A percentile compares a stretch with the other conserved stretches of the same genome.
Conservation (phyloP, 2,113 vertebrate genomes). For the Pandion haliaetus region DNA sequence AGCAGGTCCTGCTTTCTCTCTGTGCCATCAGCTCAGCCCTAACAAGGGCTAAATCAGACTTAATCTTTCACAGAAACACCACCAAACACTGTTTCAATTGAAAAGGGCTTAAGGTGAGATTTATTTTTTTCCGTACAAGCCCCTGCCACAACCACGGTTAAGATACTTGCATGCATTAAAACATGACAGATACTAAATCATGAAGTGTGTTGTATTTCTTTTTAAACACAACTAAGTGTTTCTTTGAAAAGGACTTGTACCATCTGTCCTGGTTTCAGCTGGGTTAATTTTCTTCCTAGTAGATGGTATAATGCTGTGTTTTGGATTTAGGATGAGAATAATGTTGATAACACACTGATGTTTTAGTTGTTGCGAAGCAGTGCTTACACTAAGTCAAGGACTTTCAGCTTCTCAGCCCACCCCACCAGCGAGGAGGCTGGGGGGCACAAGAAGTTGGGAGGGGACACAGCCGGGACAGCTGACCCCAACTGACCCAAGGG, state of each 20-base stretch:
- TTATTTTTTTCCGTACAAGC: neutral
- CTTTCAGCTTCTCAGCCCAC: no score
- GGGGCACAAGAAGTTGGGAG: no score
- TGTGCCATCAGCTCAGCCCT: neutral
- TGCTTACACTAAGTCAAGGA: no score
- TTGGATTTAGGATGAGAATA: no score
- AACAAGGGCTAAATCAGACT: neutral
- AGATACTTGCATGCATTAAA: neutral
- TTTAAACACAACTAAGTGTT: neutral
- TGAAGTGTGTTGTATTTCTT: neutral
- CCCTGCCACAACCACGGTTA: neutral
- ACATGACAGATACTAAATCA: neutral
- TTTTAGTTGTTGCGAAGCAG: no score
- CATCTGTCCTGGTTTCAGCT: no score
- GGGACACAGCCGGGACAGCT: no score
- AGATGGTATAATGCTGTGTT: no score
- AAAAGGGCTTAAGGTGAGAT: constrained; percentile 32
- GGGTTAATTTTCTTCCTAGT: no score
- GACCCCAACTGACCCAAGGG: no score
- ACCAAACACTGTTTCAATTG: neutral
- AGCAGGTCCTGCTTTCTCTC: neutral
- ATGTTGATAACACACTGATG: no score
- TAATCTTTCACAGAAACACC: neutral
- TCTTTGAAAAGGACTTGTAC: neutral
- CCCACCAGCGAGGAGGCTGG: no score